A percentile compares a stretch with the other conserved stretches of the same genome.
Conservation (phyloP, 1,140 invertebrate genomes). For the Drosophila aff. region DNA sequence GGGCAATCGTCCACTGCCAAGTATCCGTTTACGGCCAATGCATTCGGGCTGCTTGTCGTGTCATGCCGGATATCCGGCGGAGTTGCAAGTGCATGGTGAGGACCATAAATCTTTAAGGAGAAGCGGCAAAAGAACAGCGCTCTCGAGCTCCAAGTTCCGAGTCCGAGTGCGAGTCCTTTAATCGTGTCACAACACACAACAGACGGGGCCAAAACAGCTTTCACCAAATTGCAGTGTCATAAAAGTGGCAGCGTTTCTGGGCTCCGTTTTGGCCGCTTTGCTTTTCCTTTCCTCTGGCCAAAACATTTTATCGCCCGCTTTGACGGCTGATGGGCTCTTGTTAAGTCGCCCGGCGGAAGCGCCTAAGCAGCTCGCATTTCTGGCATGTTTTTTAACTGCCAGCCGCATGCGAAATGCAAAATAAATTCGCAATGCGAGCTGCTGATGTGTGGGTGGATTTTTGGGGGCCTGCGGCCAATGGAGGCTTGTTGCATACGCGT, state of each 20-base stretch:
- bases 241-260: constrained; percentile 59
- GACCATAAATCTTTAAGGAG: constrained; percentile 66
- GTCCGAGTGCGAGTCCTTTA: constrained; percentile 25
- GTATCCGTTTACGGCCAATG: constrained; percentile 48
- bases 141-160: constrained; percentile 13
- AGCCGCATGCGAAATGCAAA: constrained; percentile 75
- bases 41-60: constrained; percentile 65
- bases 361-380: constrained; percentile 67
- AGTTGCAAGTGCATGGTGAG: constrained; percentile 68
- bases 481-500: constrained; percentile 53
- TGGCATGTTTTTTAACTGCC: constrained; percentile 60
- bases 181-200: constrained; percentile 48
- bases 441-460: constrained; percentile 24
- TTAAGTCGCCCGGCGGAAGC: constrained; percentile 56
- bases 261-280: constrained; percentile 19
- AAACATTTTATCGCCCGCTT: constrained; percentile 54
- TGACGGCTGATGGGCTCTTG: constrained; percentile 51
- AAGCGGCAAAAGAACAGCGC: constrained; percentile 44
- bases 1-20: constrained; percentile 39
- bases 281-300: constrained; percentile 44
- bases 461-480: constrained; percentile 53
- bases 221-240: constrained; percentile 71
- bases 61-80: constrained; percentile 72
- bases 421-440: constrained; percentile 55
- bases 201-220: constrained; percentile 37